Percentiles rank a stretch among this genome's conserved stretches.
Evolutionary conservation across 2,113 vertebrate species (phyloP).

Genomic region (Pseudorhombus dupliciocellatus): DNA sequence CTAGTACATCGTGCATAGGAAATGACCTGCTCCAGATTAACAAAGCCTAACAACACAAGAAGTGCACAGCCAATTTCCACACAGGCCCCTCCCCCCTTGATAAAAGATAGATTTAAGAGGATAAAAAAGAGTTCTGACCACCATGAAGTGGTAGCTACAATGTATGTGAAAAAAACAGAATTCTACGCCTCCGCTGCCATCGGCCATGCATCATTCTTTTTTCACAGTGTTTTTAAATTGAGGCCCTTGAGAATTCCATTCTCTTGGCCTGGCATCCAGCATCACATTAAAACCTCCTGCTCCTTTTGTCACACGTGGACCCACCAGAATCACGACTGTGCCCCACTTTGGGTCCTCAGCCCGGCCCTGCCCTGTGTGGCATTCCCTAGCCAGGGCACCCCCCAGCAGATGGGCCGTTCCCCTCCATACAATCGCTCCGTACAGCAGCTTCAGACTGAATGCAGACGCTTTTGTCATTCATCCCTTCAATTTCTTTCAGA

Average conservation of each 20-base stretch:
- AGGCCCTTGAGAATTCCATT: slow-evolving; percentile 45
- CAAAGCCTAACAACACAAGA: slow-evolving; percentile 10
- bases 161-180: not conserved
- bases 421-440: slow-evolving; percentile 68
- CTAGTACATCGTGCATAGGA: slow-evolving; percentile 72
- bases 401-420: slow-evolving; percentile 72
- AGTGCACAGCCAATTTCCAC: slow-evolving; percentile 10
- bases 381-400: slow-evolving; percentile 64
- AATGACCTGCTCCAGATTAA: slow-evolving; percentile 18
- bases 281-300: slow-evolving; percentile 27
- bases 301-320: slow-evolving; percentile 52
- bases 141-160: not conserved
- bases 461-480: slow-evolving; percentile 73
- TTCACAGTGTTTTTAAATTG: slow-evolving; percentile 1
- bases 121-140: not conserved
- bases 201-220: slow-evolving; percentile 30
- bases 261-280: slow-evolving; percentile 30
- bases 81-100: not conserved
- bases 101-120: slow-evolving; percentile 3
- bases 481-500: slow-evolving; percentile 81
- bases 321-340: slow-evolving; percentile 46
- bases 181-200: not conserved
- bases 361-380: slow-evolving; percentile 48
- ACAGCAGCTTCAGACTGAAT: slow-evolving; percentile 72
- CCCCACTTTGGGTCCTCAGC: slow-evolving; percentile 35